These are phyloP conservation scores for Holotrichia oblita DNA, from an alignment of 1,140 invertebrate species.

Conservation along the genomic window DNA sequence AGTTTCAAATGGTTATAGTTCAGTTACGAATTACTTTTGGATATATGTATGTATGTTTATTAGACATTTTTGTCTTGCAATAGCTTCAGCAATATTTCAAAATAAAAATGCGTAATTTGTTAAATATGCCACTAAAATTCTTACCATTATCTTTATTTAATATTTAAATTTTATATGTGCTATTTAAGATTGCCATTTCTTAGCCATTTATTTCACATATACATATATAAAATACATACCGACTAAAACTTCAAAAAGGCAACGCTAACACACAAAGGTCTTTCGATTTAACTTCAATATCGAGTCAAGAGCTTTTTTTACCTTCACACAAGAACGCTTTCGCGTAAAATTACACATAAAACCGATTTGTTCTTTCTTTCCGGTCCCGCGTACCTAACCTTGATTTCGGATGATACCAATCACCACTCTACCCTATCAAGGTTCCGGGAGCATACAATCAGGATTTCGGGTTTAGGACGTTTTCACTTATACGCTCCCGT, in stretches of 20 bases:
- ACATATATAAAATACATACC: not conserved
- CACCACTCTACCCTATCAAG: not conserved
- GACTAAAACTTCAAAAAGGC: not conserved
- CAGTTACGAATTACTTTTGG: no score
- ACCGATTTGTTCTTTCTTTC: not conserved
- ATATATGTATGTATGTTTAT: no score
- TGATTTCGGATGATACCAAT: constrained; percentile 16
- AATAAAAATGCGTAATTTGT: no score
- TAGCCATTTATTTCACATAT: no score
- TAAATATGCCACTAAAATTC: no score
- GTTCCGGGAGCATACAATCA: not conserved
- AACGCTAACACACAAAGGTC: not conserved
- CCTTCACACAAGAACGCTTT: not conserved
- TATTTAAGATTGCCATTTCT: no score
- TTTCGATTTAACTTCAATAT: not conserved
- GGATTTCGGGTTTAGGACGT: constrained; percentile 10
- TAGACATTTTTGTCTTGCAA: no score
- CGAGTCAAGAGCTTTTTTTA: not conserved
- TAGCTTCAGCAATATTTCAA: no score
- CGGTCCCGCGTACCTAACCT: not conserved
- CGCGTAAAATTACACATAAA: not conserved
- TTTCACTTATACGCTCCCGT: not conserved
- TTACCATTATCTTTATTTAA: no score
- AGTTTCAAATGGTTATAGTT: no score
- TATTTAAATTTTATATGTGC: no score